Evolutionary conservation across 2,888 invertebrate genomes (phyloP), one percentile per base, ranked within the genome.

Genomic region (Brachycybe producta): DNA sequence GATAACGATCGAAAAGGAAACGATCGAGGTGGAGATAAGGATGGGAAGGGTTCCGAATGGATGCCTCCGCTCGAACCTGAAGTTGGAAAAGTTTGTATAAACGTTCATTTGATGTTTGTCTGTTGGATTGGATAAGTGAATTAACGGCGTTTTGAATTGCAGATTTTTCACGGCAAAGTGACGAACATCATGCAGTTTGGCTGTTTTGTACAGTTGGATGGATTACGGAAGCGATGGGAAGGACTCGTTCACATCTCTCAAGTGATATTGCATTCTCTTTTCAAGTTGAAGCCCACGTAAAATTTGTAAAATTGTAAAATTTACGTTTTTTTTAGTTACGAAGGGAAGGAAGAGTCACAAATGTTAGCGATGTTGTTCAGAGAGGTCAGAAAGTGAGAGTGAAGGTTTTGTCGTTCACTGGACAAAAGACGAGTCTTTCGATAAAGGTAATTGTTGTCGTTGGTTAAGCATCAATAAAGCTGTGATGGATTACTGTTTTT

Each of bases 141-240:
- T 48, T 13, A 3, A 19, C 32, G 32, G 40, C 19, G 40, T 42
- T 24, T 40, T 23, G 19, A 28, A 13, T 32, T 45, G 49, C 67
- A 81, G 76, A 88, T 98, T 58, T 97, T 94, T 65, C 77, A 77
- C 55, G 98, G 94, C 0, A 84, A 87, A 67, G 90, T 98, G 0
- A 87, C 90, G 1, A 95, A 90, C 61, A 85, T 95, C 57, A 91
- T 94, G 47, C 83, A 86, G n/a, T 99, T 97, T 69, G 98, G 98
- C 1, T 95, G 95, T 65, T 98, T 98, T 67, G 90, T 95, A 0
- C 91, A 94, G 68, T 72, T 98, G 21, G 90, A 94, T 62, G 92
- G 94, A 0, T 71, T 98, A 42, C 76, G 80, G 43, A 82, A 84
- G 58, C 76, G 67, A 47, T 87, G 87, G 80, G 98, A 98, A 67